These are phyloP conservation scores for Turritopsis rubra DNA, from an alignment of 30 jellyfish, hydroid and myxozoan species.

Conservation along the genomic window DNA sequence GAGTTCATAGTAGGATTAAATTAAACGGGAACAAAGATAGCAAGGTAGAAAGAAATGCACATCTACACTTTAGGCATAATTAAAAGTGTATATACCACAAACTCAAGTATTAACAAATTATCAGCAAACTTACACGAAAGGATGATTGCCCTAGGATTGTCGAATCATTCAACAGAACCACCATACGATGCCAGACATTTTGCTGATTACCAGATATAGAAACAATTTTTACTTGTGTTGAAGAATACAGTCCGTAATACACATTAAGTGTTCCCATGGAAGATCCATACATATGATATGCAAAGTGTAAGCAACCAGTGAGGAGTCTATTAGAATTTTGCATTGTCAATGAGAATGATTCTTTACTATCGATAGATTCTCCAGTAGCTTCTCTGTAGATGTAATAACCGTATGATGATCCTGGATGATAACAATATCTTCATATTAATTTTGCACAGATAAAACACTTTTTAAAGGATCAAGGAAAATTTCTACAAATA, in stretches of 20 bases:
- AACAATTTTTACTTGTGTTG: not conserved
- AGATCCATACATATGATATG: not conserved
- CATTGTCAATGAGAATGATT: not conserved
- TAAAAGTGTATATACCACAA: too few relatives aligned
- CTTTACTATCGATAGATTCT: not conserved
- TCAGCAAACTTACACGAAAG: not conserved
- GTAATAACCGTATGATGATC: not conserved
- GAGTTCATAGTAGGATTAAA: too few relatives aligned
- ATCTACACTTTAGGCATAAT: too few relatives aligned
- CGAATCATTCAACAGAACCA: not conserved
- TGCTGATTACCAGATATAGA: not conserved
- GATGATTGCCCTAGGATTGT: not conserved
- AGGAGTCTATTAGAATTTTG: not conserved
- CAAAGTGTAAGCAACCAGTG: not conserved
- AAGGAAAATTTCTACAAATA: too few relatives aligned
- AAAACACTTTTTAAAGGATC: too few relatives aligned
- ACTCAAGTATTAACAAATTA: too few relatives aligned
- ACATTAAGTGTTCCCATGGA: not conserved
- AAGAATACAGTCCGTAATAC: not conserved
- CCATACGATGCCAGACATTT: not conserved
- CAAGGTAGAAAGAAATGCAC: too few relatives aligned
- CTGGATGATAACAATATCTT: not conserved
- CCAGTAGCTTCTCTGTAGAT: not conserved
- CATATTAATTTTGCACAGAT: too few relatives aligned
- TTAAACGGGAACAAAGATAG: too few relatives aligned